Base-by-base conservation (phyloP, 2,113 vertebrate genomes). In the Tragelaphus strepsiceros region DNA sequence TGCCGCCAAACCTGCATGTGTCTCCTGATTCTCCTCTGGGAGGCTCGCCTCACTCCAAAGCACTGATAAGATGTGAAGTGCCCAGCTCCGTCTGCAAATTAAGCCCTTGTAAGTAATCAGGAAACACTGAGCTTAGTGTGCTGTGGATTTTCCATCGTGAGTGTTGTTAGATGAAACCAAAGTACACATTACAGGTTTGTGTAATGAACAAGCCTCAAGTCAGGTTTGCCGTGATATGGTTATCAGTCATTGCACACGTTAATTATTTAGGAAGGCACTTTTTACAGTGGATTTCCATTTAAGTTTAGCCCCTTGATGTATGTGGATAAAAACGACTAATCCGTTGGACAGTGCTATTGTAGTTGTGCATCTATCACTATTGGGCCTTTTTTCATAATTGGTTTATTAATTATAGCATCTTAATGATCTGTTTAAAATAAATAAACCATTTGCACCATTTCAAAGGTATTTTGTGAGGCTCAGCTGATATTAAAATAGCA, bases 351-450 rank as follows among this genome's bases (percentile, higher is more conserved):
- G 64, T 89, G 16, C 88, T 88, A 64, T 97, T 98, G 97, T 98
- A 92, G 56, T 95, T 97, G 93, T 92, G 85, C 97, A 98, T 98
- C 97, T 98, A 98, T 98, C 98, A 98, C 90, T 98, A 98, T 96
- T 30, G 56, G 97, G 92, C 92, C 96, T 97, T 97, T 90, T 97
- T 96, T 97, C 83, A 9, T 98, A 99, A 99, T 98, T 98, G 98
- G 97, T 99, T 99, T 99, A 99, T 99, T 99, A 99, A 99, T 99
- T 98, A 98, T 96, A 98, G 98, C 97, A 98, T 98, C 98, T 98
- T 99, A 99, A 99, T 99, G 98, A 99, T 98, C 99, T 99, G 98
- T 99, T 99, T 99, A 99, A 99, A 99, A 99, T 99, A 99, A 99
- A 99, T 99, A 99, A 99, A 98, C 99, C 99, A 99, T 99, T 99